Evolutionary conservation across 1,140 invertebrate genomes (phyloP).

Genomic region (Drosophila malerkotliana): DNA sequence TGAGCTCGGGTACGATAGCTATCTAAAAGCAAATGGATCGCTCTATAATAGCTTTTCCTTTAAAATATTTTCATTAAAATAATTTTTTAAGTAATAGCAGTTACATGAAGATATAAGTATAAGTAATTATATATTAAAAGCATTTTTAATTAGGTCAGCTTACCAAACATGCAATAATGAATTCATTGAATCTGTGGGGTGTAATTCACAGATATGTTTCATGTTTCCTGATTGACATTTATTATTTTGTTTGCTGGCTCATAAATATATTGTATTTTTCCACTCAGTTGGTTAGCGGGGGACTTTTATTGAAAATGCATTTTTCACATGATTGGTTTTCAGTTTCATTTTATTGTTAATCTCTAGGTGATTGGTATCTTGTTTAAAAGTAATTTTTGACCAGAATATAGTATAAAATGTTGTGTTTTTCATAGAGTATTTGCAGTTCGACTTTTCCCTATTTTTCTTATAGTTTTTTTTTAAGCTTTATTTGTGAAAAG

Average conservation of each 20-base stretch:
- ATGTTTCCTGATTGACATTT: background rate
- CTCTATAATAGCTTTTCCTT: background rate
- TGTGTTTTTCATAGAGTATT: slow-evolving; percentile 18
- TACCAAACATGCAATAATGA: background rate
- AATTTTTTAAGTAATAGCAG: background rate
- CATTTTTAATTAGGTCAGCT: slow-evolving; percentile 2
- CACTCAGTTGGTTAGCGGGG: no score
- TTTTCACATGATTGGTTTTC: background rate
- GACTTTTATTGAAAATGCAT: no score
- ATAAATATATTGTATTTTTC: no score
- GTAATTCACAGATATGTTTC: no score
- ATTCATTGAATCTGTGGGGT: no score
- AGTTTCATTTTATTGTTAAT: background rate
- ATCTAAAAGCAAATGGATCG: slow-evolving; percentile 5
- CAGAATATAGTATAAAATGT: background rate
- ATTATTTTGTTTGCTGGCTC: background rate
- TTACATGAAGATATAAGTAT: background rate
- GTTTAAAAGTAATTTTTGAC: no score
- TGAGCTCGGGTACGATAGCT: slow-evolving; percentile 30
- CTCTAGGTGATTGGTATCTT: no score
- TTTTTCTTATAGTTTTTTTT: background rate
- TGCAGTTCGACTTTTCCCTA: background rate
- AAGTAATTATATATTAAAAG: slow-evolving; percentile 2
- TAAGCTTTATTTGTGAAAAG: slow-evolving; percentile 20
- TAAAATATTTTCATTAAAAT: no score